These are phyloP conservation scores for Siniperca knerii DNA, from an alignment of 2,113 vertebrate genomes.

Conservation along the genomic window DNA sequence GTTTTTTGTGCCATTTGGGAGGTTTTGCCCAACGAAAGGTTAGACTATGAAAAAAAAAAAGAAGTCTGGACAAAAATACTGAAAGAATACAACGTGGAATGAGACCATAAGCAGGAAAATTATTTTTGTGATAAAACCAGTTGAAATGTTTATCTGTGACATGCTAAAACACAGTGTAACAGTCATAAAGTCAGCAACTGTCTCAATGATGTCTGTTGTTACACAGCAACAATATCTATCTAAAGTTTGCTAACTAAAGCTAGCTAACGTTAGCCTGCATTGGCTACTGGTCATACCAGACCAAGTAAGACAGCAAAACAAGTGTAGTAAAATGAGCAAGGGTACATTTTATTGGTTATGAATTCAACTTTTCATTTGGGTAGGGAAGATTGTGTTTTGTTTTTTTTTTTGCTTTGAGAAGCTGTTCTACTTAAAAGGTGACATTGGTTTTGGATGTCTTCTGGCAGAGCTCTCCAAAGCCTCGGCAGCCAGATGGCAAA, in stretches of 20 bases:
- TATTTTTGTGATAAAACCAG: background rate
- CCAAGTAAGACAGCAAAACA: background rate
- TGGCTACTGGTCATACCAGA: background rate
- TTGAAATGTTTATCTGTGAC: background rate
- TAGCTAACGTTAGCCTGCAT: background rate
- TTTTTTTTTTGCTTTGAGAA: background rate
- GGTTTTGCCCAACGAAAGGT: too few relatives aligned
- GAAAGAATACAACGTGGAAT: too few relatives aligned
- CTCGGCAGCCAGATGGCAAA: conserved; percentile 36
- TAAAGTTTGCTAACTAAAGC: background rate
- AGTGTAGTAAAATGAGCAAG: background rate
- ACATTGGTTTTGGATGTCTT: conserved; percentile 7
- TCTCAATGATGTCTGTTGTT: background rate
- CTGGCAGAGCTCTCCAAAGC: conserved; percentile 28
- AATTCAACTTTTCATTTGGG: background rate
- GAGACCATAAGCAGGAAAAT: too few relatives aligned
- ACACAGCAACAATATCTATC: background rate
- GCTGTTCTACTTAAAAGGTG: conserved; percentile 4
- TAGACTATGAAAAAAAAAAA: too few relatives aligned
- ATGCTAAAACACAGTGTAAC: background rate
- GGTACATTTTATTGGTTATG: background rate
- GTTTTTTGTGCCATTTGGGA: too few relatives aligned
- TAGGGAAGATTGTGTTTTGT: background rate
- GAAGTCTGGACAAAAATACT: too few relatives aligned
- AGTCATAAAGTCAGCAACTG: background rate